phyloP scores from a whole-genome alignment of 2,888 invertebrate genomes.

The Microplitis deprimator region DNA sequence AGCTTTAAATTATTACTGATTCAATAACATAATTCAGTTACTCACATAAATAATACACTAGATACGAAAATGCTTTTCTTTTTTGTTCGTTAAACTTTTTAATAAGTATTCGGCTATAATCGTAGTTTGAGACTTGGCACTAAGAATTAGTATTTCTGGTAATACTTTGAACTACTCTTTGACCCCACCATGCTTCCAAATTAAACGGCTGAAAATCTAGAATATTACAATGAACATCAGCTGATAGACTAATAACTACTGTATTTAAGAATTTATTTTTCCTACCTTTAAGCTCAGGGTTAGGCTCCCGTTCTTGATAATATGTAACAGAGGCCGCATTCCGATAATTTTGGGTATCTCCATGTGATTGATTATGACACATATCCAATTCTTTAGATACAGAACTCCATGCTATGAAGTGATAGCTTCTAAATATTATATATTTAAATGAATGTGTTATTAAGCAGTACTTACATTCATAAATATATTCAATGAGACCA shows the following conservation, averaged over 20 bases:
- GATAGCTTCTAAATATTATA: background rate
- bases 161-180: slow-evolving; percentile 80
- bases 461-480: slow-evolving; percentile 73
- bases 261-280: background rate
- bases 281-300: slow-evolving; percentile 67
- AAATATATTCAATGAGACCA: slow-evolving; percentile 85
- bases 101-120: slow-evolving; percentile 65
- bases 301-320: slow-evolving; percentile 76
- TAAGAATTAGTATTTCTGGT: slow-evolving; percentile 70
- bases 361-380: slow-evolving; percentile 65
- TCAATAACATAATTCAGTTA: background rate
- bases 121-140: slow-evolving; percentile 65
- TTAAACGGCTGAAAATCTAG: slow-evolving; percentile 85
- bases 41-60: background rate
- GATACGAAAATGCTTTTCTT: slow-evolving; percentile 54
- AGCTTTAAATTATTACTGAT: slow-evolving; percentile 2
- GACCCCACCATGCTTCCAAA: slow-evolving; percentile 84
- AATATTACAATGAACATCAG: slow-evolving; percentile 20
- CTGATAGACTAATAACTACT: background rate
- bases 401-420: slow-evolving; percentile 67
- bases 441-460: background rate
- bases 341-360: slow-evolving; percentile 65
- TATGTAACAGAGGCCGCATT: slow-evolving; percentile 76
- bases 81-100: slow-evolving; percentile 67
- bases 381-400: slow-evolving; percentile 75